A percentile compares a stretch with the other conserved stretches of the same genome.
Evolutionary conservation across 1,140 invertebrate genomes (phyloP).

Genomic region (Aphaenogaster ashmeadi): DNA sequence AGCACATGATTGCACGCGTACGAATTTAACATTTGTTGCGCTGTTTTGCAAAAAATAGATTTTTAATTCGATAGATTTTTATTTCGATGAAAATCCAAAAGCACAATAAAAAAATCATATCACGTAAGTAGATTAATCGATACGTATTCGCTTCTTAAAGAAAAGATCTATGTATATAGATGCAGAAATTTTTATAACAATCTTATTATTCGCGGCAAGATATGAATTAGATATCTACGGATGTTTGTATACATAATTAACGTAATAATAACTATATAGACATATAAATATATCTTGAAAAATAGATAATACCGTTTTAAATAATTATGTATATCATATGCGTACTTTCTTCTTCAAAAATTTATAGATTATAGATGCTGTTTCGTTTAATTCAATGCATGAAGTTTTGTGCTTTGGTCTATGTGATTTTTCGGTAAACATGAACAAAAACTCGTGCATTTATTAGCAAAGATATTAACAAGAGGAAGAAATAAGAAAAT

Average conservation of each 20-base stretch:
- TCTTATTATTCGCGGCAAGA: neutral
- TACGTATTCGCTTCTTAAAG: neutral
- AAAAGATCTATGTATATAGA: constrained; percentile 1
- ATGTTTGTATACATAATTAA: neutral
- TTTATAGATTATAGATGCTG: neutral
- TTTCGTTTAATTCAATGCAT: neutral
- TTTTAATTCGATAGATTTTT: constrained; percentile 1
- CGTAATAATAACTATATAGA: neutral
- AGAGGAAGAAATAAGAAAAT: neutral
- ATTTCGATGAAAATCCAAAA: neutral
- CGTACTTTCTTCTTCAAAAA: neutral
- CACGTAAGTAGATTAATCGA: neutral
- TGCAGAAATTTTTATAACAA: neutral
- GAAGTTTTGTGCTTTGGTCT: neutral
- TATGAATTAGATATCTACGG: neutral
- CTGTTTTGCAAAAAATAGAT: constrained; percentile 15
- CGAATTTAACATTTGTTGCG: constrained; percentile 57
- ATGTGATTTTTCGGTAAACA: neutral
- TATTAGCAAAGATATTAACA: neutral
- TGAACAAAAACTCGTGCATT: neutral
- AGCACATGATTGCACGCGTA: constrained; percentile 47
- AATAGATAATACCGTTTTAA: neutral
- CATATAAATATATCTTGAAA: neutral
- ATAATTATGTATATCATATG: neutral
- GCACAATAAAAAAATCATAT: neutral